Evolutionary conservation across 2,113 vertebrate genomes (phyloP), one percentile per base, ranked within the genome.

Genomic region (Pomatostomus ruficeps): DNA sequence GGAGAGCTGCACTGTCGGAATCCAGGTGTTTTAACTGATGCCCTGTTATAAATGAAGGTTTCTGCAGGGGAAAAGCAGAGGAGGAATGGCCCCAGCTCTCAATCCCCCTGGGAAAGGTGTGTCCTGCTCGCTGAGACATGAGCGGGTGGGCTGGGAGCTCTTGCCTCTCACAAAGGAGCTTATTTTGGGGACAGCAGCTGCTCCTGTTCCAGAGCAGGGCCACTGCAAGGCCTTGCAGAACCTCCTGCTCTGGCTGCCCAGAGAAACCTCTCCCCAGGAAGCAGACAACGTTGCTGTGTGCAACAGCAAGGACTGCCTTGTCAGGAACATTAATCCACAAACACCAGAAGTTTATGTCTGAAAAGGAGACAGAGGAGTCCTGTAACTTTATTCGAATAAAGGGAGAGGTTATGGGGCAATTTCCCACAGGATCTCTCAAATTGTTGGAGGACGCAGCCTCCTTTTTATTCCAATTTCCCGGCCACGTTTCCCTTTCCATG

Each of bases 81-180:
- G 28, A 36, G 35, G 54, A 84, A 57, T 1, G 7, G 42, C 26
- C 33, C 28, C 13, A 45, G 4, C 25, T 74, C 70, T 15, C 43
- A 58, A 54, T 72, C 24, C 5, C 20, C 20, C 51, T 57, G 31
- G 48, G 18, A 28, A 51, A 38, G 67, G 6, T 5, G 23, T 61
- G 66, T 65, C 16, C 35, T n/a, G 22, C 31, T 14, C 7, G 1
- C 33, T 22, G 66, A 33, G 33, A 15, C 45, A 35, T 11, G 28
- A 16, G 16, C 6, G 0, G 1, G 22, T 20, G 68, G 42, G 58
- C 28, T 33, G 0, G 1, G 62, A 62, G 57, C 31, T 67, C 42
- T 36, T 78, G 29, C 9, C 23, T 70, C 22, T 24, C 19, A 18
- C 54, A 26, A 19, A 21, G 11, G 12, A n/a, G 48, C 22, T 26